phyloP scores from a whole-genome alignment of 2,113 vertebrate genomes.

The Isichthys henryi region DNA sequence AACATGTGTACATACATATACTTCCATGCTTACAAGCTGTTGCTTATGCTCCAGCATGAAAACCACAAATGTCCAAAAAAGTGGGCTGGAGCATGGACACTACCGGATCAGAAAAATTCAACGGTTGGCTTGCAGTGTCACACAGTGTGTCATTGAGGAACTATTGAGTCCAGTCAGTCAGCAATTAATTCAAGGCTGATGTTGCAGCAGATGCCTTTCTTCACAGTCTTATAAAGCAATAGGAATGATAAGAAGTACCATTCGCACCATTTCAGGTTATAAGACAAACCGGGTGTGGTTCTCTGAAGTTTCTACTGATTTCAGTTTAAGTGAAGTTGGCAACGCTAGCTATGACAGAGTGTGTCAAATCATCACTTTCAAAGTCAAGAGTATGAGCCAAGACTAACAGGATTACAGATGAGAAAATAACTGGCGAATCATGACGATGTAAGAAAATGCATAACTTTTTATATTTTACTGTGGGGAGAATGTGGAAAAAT shows the following conservation, averaged over 20 bases:
- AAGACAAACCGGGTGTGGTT: neutral
- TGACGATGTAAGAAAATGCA: neutral
- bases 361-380: neutral
- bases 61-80: neutral
- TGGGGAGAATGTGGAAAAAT: neutral
- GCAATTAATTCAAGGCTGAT: neutral
- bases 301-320: neutral
- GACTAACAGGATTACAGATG: neutral
- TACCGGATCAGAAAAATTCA: neutral
- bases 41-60: neutral
- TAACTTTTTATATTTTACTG: neutral
- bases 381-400: neutral
- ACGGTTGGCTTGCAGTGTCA: neutral
- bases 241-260: neutral
- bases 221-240: neutral
- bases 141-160: neutral
- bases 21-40: neutral
- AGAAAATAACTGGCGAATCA: neutral
- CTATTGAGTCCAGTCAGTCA: neutral
- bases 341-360: neutral
- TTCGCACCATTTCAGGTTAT: neutral
- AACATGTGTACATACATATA: neutral
- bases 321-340: constrained; percentile 11
- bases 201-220: neutral
- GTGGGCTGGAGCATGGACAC: neutral